These are phyloP conservation scores for Lochmaea crataegi DNA, from an alignment of 2,888 invertebrate genomes.

Conservation along the genomic window DNA sequence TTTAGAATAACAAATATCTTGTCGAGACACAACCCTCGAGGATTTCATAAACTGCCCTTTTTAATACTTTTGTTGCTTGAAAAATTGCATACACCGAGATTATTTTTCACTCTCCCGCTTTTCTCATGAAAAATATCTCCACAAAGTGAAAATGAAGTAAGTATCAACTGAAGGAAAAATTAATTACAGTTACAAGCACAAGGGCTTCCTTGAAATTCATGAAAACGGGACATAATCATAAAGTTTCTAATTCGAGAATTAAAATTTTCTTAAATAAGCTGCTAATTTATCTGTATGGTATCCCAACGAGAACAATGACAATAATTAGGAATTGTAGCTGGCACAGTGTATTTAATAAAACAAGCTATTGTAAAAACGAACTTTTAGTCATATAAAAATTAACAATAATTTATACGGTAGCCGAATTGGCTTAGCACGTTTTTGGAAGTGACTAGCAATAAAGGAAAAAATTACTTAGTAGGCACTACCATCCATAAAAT, in stretches of 20 bases:
- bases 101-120: conserved; percentile 4
- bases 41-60: conserved; percentile 4
- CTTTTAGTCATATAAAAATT: too few relatives aligned
- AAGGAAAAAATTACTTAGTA: too few relatives aligned
- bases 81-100: conserved; percentile 13
- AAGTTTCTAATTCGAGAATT: neutral
- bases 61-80: conserved; percentile 14
- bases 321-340: too few relatives aligned
- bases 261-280: neutral
- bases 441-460: too few relatives aligned
- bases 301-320: neutral
- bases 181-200: conserved; percentile 10
- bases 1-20: neutral
- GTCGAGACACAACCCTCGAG: neutral
- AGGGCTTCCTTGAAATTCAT: conserved; percentile 9
- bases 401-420: too few relatives aligned
- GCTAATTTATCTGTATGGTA: neutral
- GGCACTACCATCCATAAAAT: too few relatives aligned
- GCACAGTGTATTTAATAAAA: too few relatives aligned
- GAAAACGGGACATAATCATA: neutral
- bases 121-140: conserved; percentile 3
- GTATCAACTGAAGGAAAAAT: conserved; percentile 13
- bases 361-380: too few relatives aligned
- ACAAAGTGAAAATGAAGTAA: conserved; percentile 13
- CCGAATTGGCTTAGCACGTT: too few relatives aligned